A percentile compares a stretch with the other conserved stretches of the same genome.
Conservation (phyloP, 2,113 vertebrate species). For the Morone chrysops region DNA sequence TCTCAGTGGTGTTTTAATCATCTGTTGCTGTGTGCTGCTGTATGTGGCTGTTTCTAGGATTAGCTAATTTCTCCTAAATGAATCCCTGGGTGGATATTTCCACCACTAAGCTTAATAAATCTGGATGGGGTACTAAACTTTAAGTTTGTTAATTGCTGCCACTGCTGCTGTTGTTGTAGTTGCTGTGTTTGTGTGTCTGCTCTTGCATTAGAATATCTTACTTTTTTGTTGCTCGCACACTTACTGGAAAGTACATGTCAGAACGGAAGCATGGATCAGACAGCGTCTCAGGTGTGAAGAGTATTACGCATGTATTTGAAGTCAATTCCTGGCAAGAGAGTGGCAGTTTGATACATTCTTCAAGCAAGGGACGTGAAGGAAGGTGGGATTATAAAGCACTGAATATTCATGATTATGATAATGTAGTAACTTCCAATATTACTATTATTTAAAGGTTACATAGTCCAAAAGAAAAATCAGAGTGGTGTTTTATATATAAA, state of each 20-base stretch:
- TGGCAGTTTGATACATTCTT: neutral
- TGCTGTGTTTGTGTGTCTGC: neutral
- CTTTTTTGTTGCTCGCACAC: neutral
- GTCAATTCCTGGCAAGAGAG: constrained; percentile 17
- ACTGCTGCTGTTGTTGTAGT: constrained; percentile 11
- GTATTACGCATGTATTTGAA: constrained; percentile 20
- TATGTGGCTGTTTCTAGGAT: constrained; percentile 31
- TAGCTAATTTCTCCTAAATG: constrained; percentile 60
- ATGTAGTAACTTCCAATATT: constrained; percentile 19
- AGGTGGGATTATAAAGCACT: neutral
- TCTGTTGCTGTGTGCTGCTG: constrained; percentile 46
- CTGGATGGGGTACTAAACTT: constrained; percentile 45
- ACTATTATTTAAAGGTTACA: constrained; percentile 14
- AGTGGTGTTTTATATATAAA: neutral
- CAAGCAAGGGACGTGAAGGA: neutral
- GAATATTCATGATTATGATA: constrained; percentile 41
- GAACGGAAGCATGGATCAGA: constrained; percentile 1
- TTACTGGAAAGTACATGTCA: neutral
- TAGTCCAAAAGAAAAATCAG: neutral
- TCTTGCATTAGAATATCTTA: neutral
- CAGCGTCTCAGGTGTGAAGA: constrained; percentile 27
- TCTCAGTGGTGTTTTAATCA: constrained; percentile 67
- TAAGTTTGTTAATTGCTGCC: constrained; percentile 46
- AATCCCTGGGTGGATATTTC: constrained; percentile 60
- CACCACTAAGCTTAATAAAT: constrained; percentile 56